Percentiles rank a stretch among this genome's conserved stretches.
These are phyloP conservation scores for Drosophila quinaria DNA, from an alignment of 2,888 invertebrate species.

Conservation along the genomic window DNA sequence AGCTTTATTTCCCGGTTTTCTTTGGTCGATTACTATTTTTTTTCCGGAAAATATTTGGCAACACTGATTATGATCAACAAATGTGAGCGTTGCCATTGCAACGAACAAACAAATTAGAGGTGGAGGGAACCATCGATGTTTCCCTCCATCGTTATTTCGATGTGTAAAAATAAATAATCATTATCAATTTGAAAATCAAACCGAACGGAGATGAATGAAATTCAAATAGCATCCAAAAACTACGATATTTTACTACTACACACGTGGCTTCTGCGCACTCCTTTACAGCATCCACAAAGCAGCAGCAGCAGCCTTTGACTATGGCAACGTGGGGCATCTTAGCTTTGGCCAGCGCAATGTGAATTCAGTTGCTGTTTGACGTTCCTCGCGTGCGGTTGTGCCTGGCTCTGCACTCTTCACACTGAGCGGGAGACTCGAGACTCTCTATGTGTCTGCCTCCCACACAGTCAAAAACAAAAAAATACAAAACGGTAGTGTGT, in stretches of 20 bases:
- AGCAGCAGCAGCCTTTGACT: slow-evolving; percentile 12
- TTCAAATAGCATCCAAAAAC: slow-evolving; percentile 69
- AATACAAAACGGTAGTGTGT: slow-evolving; percentile 23
- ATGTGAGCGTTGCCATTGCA: too few relatives aligned
- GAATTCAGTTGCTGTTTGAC: slow-evolving; percentile 84
- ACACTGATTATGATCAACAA: too few relatives aligned
- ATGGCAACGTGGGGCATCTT: slow-evolving; percentile 57
- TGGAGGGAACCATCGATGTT: too few relatives aligned
- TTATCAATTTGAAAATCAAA: too few relatives aligned
- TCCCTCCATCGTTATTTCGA: too few relatives aligned
- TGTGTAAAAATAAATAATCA: too few relatives aligned
- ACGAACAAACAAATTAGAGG: too few relatives aligned
- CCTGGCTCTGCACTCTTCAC: slow-evolving; percentile 50
- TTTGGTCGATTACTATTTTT: too few relatives aligned
- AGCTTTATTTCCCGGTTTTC: too few relatives aligned
- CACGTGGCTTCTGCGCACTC: slow-evolving; percentile 62
- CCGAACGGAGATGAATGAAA: slow-evolving; percentile 49
- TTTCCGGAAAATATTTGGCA: too few relatives aligned
- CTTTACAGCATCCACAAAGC: slow-evolving; percentile 60
- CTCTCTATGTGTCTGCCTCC: slow-evolving; percentile 5
- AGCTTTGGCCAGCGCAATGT: slow-evolving; percentile 68
- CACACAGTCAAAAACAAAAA: slow-evolving; percentile 10
- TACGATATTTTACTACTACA: slow-evolving; percentile 66
- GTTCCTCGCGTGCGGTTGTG: slow-evolving; percentile 84
- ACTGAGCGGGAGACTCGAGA: slow-evolving; percentile 26